phyloP scores from a whole-genome alignment of 2,888 invertebrate species.

The Sphaerophoria taeniata region DNA sequence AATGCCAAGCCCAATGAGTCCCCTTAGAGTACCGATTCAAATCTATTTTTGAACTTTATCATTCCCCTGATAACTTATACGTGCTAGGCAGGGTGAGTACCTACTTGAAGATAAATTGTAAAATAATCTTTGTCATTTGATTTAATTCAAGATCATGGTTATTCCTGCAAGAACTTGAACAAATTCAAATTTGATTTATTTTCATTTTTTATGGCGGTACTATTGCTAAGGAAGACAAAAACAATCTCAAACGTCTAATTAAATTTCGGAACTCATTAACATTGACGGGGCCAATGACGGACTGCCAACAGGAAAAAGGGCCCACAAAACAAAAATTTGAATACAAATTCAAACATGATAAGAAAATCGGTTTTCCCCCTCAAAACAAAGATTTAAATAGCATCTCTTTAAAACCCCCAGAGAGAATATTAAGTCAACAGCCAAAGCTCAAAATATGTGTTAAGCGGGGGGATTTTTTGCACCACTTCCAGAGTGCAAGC shows the following conservation, averaged over 20 bases:
- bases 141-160: no score
- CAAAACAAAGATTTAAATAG: background rate
- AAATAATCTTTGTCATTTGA: background rate
- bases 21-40: background rate
- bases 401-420: background rate
- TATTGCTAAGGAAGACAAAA: no score
- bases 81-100: conserved; percentile 6
- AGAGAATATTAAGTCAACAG: background rate
- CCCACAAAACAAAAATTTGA: no score
- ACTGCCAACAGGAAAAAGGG: no score
- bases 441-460: background rate
- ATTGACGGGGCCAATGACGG: no score
- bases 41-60: background rate
- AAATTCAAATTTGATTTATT: no score
- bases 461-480: conserved; percentile 22
- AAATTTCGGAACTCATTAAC: no score
- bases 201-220: no score
- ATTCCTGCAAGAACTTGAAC: no score
- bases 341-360: background rate
- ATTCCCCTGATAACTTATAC: conserved; percentile 26
- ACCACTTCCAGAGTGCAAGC: background rate
- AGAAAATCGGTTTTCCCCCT: background rate
- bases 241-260: no score
- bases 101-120: background rate
- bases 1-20: background rate